Evolutionary conservation across 1,140 invertebrate species (phyloP).

Genomic region (Atta texana): DNA sequence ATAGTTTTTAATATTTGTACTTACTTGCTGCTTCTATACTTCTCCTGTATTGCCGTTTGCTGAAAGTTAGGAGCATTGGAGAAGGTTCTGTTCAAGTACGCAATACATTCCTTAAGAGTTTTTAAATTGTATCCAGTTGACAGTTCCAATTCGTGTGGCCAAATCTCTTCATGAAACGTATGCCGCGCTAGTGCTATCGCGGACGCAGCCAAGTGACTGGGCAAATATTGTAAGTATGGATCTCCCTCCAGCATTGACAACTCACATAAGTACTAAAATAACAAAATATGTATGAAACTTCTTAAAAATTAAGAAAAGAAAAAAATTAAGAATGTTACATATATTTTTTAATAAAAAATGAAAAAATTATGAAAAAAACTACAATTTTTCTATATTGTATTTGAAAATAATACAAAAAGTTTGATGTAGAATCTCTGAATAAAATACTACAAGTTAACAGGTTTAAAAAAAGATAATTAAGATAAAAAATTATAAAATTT

Average conservation of each 20-base stretch:
- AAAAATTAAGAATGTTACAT: not conserved
- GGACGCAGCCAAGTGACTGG: conserved; percentile 94
- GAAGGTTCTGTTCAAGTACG: conserved; percentile 90
- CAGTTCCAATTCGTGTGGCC: conserved; percentile 89
- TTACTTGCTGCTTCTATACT: conserved; percentile 93
- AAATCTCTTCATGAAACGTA: conserved; percentile 89
- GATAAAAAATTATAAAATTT: too few relatives aligned
- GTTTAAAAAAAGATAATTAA: too few relatives aligned
- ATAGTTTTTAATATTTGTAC: conserved; percentile 57
- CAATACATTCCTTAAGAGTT: conserved; percentile 90
- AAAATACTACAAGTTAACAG: too few relatives aligned
- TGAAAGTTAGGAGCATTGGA: conserved; percentile 88
- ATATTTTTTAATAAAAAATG: too few relatives aligned
- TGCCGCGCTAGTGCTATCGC: conserved; percentile 93
- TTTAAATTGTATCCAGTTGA: conserved; percentile 90
- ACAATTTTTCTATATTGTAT: too few relatives aligned
- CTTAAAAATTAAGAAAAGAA: not conserved
- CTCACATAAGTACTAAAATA: conserved; percentile 93
- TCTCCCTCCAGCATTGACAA: conserved; percentile 95
- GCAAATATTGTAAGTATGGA: conserved; percentile 92
- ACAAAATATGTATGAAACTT: conserved; percentile 33
- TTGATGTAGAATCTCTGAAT: too few relatives aligned
- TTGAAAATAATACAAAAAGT: too few relatives aligned
- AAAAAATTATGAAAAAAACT: too few relatives aligned
- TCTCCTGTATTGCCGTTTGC: conserved; percentile 94